Percentiles rank a stretch among this genome's conserved stretches.
Conservation (phyloP, 2,113 vertebrate genomes). For the Malurus cyaneus region DNA sequence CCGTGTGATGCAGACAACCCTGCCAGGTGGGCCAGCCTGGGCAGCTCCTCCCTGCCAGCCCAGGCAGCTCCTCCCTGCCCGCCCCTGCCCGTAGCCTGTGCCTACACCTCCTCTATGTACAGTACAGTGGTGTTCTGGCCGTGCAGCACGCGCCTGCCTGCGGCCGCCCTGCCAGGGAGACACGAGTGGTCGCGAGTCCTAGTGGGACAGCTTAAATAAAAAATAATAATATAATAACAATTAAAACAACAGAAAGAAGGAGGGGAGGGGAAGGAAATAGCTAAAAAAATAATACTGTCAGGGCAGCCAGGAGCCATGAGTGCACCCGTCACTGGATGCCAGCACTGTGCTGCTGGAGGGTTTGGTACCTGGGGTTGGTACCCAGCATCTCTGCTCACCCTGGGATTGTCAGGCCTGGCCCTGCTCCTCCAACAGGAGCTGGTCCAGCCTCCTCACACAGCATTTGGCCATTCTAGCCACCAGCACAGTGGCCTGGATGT, state of each 20-base stretch:
- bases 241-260: background rate
- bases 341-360: background rate
- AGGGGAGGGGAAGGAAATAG: background rate
- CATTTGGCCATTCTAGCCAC: background rate
- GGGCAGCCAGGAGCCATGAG: background rate
- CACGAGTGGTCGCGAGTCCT: background rate
- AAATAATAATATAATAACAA: background rate
- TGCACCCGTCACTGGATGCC: rapidly evolving
- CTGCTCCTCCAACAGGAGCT: background rate
- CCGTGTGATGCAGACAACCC: background rate
- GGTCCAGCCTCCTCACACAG: background rate
- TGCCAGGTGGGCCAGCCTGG: background rate
- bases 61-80: background rate
- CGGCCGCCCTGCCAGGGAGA: background rate
- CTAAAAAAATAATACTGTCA: background rate
- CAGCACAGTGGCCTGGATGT: background rate
- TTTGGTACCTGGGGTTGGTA: background rate
- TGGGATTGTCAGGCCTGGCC: background rate
- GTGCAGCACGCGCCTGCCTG: background rate
- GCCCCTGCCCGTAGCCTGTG: background rate
- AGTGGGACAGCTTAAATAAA: constrained; percentile 16
- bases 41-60: background rate
- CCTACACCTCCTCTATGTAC: constrained; percentile 13
- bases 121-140: background rate
- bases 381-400: rapidly evolving